Conservation (phyloP, 37 sponge, comb jelly and placozoan genomes). For the Agelas oroides region DNA sequence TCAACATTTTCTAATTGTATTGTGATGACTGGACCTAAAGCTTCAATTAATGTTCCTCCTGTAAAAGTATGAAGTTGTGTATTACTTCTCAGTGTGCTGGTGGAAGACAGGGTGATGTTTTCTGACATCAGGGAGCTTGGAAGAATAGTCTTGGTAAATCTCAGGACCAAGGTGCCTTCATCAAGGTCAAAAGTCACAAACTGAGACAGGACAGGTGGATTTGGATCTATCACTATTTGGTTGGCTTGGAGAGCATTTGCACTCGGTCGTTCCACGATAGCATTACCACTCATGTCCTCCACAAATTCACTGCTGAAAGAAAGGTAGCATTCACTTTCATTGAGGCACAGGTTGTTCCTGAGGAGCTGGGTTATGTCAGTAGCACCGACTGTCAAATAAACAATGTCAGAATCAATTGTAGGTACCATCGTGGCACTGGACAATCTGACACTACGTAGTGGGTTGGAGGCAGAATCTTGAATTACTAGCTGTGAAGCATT, state of each 20-base stretch:
- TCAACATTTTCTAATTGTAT: slow-evolving; percentile 57
- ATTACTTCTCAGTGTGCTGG: background rate
- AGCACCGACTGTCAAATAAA: slow-evolving; percentile 30
- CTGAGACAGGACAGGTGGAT: slow-evolving; percentile 57
- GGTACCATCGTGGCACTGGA: slow-evolving; percentile 30
- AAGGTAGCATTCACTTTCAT: slow-evolving; percentile 60
- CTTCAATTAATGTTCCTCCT: slow-evolving; percentile 47
- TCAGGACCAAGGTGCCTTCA: slow-evolving; percentile 55
- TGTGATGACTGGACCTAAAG: slow-evolving; percentile 57
- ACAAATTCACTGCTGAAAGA: slow-evolving; percentile 62
- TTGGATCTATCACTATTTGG: slow-evolving; percentile 67
- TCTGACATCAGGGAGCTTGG: slow-evolving; percentile 26
- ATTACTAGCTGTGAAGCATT: slow-evolving; percentile 58
- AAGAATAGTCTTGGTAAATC: slow-evolving; percentile 70
- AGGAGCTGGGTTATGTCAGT: slow-evolving; percentile 51
- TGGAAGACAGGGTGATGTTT: slow-evolving; percentile 41
- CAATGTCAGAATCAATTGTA: slow-evolving; percentile 33
- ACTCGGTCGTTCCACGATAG: slow-evolving; percentile 20
- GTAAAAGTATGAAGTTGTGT: slow-evolving; percentile 35
- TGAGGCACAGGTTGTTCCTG: slow-evolving; percentile 52
- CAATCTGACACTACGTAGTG: slow-evolving; percentile 58
- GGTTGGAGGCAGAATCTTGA: slow-evolving; percentile 56
- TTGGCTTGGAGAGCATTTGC: slow-evolving; percentile 46
- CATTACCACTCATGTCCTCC: slow-evolving; percentile 77
- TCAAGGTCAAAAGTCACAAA: slow-evolving; percentile 77